Conservation (phyloP, 2,113 vertebrate species). For the Fulica atra region DNA sequence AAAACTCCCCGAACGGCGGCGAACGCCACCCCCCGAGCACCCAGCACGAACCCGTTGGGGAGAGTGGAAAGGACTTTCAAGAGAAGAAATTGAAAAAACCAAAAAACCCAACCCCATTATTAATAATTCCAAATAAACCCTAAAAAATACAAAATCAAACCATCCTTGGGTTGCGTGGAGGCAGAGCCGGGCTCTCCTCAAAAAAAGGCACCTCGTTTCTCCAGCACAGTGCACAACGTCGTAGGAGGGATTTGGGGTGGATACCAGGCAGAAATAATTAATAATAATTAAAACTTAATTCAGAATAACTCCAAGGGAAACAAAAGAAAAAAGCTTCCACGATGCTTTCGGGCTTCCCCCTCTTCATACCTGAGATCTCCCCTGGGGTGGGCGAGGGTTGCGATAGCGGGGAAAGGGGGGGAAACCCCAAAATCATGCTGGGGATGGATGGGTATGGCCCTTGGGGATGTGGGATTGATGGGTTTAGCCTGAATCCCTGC, state of each 20-base stretch:
- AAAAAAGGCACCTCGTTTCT: constrained; percentile 42
- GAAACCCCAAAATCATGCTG: background rate
- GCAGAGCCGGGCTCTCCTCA: background rate
- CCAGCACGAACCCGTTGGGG: background rate
- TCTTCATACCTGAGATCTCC: constrained; percentile 27
- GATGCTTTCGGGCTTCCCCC: background rate
- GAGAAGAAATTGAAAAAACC: background rate
- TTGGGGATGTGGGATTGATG: background rate
- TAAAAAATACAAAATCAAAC: background rate
- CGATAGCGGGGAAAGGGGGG: background rate
- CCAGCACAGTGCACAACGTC: background rate
- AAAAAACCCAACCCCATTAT: too few relatives aligned
- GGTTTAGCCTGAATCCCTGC: background rate
- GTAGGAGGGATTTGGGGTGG: background rate
- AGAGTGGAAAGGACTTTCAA: background rate
- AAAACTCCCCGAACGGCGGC: background rate
- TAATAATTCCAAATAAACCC: background rate
- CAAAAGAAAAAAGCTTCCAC: background rate
- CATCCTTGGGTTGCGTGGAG: background rate
- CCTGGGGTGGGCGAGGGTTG: background rate
- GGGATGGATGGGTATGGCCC: background rate
- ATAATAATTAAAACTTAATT: background rate
- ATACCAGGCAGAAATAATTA: background rate
- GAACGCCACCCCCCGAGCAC: background rate
- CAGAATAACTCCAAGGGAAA: background rate